Conservation (phyloP, 2,113 vertebrate genomes). For the Oophaga pumilio region DNA sequence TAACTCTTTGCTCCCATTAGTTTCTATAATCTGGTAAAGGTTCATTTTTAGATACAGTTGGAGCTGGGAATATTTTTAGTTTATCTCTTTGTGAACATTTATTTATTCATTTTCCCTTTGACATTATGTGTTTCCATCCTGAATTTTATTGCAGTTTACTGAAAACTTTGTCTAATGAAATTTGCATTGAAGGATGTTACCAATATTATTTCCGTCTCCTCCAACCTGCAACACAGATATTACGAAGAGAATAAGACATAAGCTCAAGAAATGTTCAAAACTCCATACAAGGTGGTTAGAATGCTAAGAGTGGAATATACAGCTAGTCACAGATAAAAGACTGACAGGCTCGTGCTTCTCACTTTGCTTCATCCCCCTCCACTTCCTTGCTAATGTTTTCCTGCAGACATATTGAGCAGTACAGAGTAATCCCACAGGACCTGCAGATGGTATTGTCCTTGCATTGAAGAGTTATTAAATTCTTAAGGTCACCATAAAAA, state of each 20-base stretch:
- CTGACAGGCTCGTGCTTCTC: conserved; percentile 66
- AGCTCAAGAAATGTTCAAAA: background rate
- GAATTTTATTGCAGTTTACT: background rate
- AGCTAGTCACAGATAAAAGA: conserved; percentile 40
- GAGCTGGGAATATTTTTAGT: too few species aligned
- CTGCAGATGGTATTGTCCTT: conserved; percentile 80
- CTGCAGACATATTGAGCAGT: conserved; percentile 74
- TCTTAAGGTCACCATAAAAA: conserved; percentile 82
- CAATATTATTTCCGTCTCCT: background rate
- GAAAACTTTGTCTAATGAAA: background rate
- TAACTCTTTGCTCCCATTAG: background rate
- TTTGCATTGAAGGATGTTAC: background rate
- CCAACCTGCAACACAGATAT: conserved; percentile 2
- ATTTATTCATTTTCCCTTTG: background rate
- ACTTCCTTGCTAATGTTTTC: conserved; percentile 67
- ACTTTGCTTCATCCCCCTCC: conserved; percentile 32
- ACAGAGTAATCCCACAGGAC: conserved; percentile 70
- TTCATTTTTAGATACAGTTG: too few species aligned
- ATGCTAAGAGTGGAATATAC: background rate
- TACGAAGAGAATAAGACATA: background rate
- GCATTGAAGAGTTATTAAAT: conserved; percentile 82
- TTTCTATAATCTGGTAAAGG: background rate
- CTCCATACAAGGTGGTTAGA: background rate
- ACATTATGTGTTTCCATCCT: background rate
- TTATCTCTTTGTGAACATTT: background rate